Evolutionary conservation across 2,888 invertebrate genomes (phyloP).

Genomic region (Phyto melanocephala): DNA sequence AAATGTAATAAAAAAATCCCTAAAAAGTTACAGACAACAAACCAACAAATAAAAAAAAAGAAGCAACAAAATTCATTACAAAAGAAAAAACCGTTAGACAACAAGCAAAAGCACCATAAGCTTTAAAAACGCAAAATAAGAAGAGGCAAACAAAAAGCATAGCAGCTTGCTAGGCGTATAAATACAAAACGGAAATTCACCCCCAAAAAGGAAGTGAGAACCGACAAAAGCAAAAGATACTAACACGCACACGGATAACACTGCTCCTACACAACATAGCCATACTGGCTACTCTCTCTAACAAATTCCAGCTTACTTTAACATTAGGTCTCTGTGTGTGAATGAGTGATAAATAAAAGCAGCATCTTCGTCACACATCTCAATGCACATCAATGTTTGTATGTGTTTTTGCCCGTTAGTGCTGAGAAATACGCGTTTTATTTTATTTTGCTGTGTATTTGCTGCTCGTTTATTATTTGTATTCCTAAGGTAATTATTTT

Average conservation of each 20-base stretch:
- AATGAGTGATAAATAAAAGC: neutral
- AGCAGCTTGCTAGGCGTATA: conserved; percentile 45
- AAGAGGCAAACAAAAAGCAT: neutral
- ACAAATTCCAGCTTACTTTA: conserved; percentile 6
- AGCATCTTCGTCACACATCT: neutral
- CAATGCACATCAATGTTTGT: neutral
- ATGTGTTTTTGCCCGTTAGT: conserved; percentile 26
- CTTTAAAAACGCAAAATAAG: conserved; percentile 7
- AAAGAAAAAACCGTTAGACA: conserved; percentile 44
- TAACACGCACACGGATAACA: neutral
- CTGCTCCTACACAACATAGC: conserved; percentile 29
- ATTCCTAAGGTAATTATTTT: conserved; percentile 51
- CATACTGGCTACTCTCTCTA: neutral
- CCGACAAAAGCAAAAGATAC: conserved; percentile 33
- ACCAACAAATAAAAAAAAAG: neutral
- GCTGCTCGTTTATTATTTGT: neutral
- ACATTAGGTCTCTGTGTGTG: too few relatives aligned
- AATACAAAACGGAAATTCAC: conserved; percentile 53
- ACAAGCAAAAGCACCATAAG: conserved; percentile 46
- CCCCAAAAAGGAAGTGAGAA: conserved; percentile 59
- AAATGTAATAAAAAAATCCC: neutral
- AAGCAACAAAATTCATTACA: neutral
- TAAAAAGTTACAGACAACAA: conserved; percentile 20
- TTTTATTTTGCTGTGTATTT: neutral
- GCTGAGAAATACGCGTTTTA: neutral